phyloP scores from a whole-genome alignment of 2,888 invertebrate species.

The Philonicus albiceps region DNA sequence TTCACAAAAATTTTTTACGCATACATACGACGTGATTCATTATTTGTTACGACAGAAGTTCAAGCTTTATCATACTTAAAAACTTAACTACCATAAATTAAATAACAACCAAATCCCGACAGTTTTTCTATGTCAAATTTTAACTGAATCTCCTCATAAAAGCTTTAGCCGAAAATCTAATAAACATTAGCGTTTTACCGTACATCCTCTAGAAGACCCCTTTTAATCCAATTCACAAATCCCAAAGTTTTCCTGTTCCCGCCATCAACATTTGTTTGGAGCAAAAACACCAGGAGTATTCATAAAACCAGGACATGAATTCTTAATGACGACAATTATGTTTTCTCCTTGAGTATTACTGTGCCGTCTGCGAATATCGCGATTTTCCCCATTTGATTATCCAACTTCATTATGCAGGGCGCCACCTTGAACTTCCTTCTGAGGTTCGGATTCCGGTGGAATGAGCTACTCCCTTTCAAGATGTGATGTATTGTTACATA shows the following conservation, averaged over 20 bases:
- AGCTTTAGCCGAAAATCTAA: background rate
- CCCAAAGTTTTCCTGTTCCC: slow-evolving; percentile 19
- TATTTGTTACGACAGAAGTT: too few species aligned
- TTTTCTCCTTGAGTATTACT: slow-evolving; percentile 31
- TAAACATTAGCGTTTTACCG: background rate
- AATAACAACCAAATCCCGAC: background rate
- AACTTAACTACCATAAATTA: background rate
- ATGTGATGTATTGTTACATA: slow-evolving; percentile 15
- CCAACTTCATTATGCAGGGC: slow-evolving; percentile 16
- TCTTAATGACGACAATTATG: slow-evolving; percentile 48
- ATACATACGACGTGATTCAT: too few species aligned
- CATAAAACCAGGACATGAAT: slow-evolving; percentile 49
- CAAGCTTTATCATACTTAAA: too few species aligned
- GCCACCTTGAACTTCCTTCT: slow-evolving; percentile 35
- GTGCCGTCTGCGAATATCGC: background rate
- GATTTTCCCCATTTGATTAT: background rate
- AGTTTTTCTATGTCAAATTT: background rate
- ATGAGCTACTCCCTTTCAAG: slow-evolving; percentile 16
- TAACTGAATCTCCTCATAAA: background rate
- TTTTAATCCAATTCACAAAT: background rate
- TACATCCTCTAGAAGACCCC: background rate
- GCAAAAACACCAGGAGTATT: slow-evolving; percentile 1
- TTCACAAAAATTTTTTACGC: too few species aligned
- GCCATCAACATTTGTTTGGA: slow-evolving; percentile 10
- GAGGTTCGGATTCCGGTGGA: background rate